Conservation (phyloP, 2,797 vertebrate species). For the Sciaenops ocellatus region DNA sequence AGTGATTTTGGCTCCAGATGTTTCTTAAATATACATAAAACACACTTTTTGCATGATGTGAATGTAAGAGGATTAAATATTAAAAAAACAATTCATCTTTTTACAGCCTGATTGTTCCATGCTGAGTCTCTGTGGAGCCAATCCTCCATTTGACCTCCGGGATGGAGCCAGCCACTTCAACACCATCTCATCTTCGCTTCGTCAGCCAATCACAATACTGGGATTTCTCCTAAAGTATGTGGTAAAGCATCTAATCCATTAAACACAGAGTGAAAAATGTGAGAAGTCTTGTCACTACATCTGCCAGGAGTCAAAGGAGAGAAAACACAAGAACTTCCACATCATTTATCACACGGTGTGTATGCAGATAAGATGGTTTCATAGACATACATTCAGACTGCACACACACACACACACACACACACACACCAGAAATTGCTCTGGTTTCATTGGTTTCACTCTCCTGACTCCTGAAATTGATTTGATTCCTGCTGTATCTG, state of each 20-base stretch:
- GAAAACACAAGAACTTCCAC: conserved; percentile 7
- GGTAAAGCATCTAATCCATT: neutral
- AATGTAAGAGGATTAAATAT: too few relatives aligned
- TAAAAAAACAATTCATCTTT: neutral
- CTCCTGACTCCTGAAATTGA: conserved; percentile 15
- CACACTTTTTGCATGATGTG: too few relatives aligned
- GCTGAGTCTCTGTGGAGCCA: neutral
- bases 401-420: neutral
- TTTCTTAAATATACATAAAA: too few relatives aligned
- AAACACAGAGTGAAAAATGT: neutral
- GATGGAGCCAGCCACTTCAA: neutral
- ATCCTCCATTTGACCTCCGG: neutral
- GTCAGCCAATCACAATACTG: conserved; percentile 8
- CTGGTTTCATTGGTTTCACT: conserved; percentile 24
- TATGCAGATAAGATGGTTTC: conserved; percentile 11
- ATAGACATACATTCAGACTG: neutral
- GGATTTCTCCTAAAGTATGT: neutral
- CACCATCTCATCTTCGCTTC: neutral
- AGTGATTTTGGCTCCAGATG: too few relatives aligned
- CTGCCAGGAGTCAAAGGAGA: conserved; percentile 19
- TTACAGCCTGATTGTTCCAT: too few relatives aligned
- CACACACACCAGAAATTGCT: neutral
- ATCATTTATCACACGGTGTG: conserved; percentile 24
- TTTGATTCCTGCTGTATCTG: conserved; percentile 17
- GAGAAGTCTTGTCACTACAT: neutral